Conservation (phyloP, 1,140 invertebrate species). For the Telenomus remus region DNA sequence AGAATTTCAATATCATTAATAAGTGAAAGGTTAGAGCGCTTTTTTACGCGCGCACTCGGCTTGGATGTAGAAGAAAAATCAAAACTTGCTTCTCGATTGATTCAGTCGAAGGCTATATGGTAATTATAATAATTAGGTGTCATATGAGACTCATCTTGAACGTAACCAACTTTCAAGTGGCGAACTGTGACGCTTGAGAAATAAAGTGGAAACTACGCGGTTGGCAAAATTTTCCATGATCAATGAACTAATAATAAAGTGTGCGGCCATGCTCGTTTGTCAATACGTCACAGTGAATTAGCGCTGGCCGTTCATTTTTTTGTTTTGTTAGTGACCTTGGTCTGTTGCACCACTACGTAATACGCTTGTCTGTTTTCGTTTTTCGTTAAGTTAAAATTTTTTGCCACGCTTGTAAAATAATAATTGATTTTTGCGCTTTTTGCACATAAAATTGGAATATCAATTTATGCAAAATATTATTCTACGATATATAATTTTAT, state of each 20-base stretch:
- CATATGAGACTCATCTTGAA: slow-evolving; percentile 16
- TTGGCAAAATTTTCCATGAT: slow-evolving; percentile 29
- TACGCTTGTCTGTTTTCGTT: slow-evolving; percentile 1
- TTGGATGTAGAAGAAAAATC: slow-evolving; percentile 26
- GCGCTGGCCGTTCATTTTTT: slow-evolving; percentile 4
- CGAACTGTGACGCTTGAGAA: slow-evolving; percentile 6
- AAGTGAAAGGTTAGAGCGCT: slow-evolving; percentile 16
- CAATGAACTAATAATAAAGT: slow-evolving; percentile 32
- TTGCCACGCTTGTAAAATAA: not conserved
- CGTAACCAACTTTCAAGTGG: slow-evolving; percentile 25
- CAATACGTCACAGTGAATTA: slow-evolving; percentile 18
- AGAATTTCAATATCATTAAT: slow-evolving; percentile 21
- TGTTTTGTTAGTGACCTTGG: slow-evolving; percentile 11
- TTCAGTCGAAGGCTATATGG: not conserved
- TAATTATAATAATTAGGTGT: slow-evolving; percentile 43
- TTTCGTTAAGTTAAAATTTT: not conserved
- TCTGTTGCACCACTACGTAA: not conserved
- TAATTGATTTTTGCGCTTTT: too few species aligned
- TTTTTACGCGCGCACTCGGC: slow-evolving; percentile 1
- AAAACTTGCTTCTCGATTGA: slow-evolving; percentile 25
- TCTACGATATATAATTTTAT: too few species aligned
- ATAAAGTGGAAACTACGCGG: slow-evolving; percentile 10
- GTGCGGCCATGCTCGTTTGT: slow-evolving; percentile 9
- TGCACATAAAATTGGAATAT: too few species aligned
- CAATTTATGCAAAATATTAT: too few species aligned